phyloP scores from a whole-genome alignment of 2,797 vertebrate species.

The Danio albolineatus region DNA sequence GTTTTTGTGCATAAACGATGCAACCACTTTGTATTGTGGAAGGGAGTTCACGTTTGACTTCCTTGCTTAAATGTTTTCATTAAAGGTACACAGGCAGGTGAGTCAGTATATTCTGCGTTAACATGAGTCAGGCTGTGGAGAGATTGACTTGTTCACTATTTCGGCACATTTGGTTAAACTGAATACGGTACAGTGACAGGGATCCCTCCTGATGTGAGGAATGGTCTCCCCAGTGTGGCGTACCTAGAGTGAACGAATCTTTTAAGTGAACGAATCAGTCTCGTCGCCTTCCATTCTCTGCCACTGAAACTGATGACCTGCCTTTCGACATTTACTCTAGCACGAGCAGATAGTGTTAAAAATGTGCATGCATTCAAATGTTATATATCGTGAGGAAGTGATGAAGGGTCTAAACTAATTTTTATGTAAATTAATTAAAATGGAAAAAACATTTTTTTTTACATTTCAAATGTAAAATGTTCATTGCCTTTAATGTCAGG shows the following conservation, averaged over 20 bases:
- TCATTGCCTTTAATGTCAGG: too few relatives aligned
- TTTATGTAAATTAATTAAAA: too few relatives aligned
- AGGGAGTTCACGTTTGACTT: conserved; percentile 27
- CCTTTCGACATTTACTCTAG: neutral
- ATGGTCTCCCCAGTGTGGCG: conserved; percentile 36
- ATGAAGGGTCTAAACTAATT: neutral
- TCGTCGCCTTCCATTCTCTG: neutral
- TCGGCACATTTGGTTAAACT: neutral
- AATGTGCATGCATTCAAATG: too few relatives aligned
- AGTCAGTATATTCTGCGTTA: neutral
- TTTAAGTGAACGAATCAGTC: conserved; percentile 18
- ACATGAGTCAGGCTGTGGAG: too few relatives aligned
- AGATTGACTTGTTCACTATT: neutral
- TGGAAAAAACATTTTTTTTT: too few relatives aligned
- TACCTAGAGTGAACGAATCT: neutral
- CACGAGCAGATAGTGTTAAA: neutral
- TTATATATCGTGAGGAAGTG: neutral
- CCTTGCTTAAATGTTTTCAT: neutral
- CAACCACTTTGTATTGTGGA: conserved; percentile 46
- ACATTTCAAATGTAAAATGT: too few relatives aligned
- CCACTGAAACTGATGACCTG: neutral
- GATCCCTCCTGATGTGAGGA: conserved; percentile 22
- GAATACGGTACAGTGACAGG: neutral
- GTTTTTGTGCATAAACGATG: conserved; percentile 46
- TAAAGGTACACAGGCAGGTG: neutral